Base-by-base conservation (phyloP, 2,888 invertebrate genomes). In the Dendrolimus houi region DNA sequence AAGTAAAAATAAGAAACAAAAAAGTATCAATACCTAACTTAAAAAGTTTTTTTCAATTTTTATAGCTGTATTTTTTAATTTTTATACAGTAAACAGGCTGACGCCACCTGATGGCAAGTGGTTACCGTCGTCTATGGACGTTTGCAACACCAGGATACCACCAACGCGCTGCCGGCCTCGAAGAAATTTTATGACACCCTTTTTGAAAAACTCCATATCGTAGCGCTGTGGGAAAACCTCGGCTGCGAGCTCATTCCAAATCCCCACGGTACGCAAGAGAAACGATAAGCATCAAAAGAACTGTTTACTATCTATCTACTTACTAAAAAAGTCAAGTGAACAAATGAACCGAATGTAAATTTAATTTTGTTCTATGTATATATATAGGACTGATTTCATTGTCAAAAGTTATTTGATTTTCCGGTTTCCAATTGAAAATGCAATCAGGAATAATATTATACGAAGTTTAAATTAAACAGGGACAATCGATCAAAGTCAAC, bases 401-500 rank as follows among this genome's bases (percentile, higher is more conserved):
- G 47, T 47, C 29, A 6, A 47, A 47, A 47, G 47, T 47, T 47
- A 47, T 47, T 47, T 47, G 9, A 47, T 10, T 47, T n/a, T 47
- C 47, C 47, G 47, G 9, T 10, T 47, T 6, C 47, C 47, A 47
- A 47, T 47, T 47, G 47, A 47, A 47, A 47, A 12, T 47, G 47
- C 47, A 47, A 47, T 47, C 47, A 47, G 47, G 47, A 47, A 47
- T 47, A 47, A 47, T 47, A 47, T 47, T 47, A 47, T 47, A 47
- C 47, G 47, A 47, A 47, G 47, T 47, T 47, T 47, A 47, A 47
- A 47, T 47, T 47, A 47, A 47, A 47, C 47, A 47, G 12, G 47
- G 6, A 47, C 59, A 59, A 62, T 60, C 62, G 59, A 62, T 64
- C 60, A 62, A 58, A 52, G 52, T 55, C 55, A 56, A 58, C 42